These are phyloP conservation scores for Acanthopagrus latus DNA, from an alignment of 2,797 vertebrate species.

Conservation along the genomic window DNA sequence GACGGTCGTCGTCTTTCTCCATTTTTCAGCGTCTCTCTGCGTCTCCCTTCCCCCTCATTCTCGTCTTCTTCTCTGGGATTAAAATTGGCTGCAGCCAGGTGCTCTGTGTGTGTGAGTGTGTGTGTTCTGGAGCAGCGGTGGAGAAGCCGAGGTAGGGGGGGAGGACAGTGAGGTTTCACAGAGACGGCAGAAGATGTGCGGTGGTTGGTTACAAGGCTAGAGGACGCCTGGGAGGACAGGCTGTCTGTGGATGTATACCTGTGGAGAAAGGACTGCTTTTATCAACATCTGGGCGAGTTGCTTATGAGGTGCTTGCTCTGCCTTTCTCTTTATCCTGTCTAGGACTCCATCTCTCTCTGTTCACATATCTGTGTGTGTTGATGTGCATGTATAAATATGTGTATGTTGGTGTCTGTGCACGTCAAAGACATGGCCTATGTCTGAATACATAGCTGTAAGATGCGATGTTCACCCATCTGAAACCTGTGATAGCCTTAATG, in stretches of 20 bases:
- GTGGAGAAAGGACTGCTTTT: constrained; percentile 58
- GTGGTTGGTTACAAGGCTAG: constrained; percentile 71
- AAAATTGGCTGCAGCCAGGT: constrained; percentile 68
- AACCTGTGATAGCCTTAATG: constrained; percentile 35
- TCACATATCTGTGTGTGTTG: constrained; percentile 34
- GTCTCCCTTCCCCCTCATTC: constrained; percentile 68
- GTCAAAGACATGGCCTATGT: constrained; percentile 45
- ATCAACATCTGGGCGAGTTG: constrained; percentile 68
- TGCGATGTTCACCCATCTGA: constrained; percentile 34
- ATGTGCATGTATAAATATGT: constrained; percentile 55
- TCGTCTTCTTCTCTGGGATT: constrained; percentile 66
- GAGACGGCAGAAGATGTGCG: constrained; percentile 69
- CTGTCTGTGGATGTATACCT: constrained; percentile 69
- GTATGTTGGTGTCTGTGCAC: constrained; percentile 46
- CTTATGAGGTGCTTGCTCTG: constrained; percentile 73
- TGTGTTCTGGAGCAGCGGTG: constrained; percentile 46
- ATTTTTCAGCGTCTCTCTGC: constrained; percentile 66
- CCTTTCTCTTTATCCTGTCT: constrained; percentile 52
- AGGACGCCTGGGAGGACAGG: constrained; percentile 79
- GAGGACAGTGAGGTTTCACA: constrained; percentile 63
- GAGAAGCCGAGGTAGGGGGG: constrained; percentile 52
- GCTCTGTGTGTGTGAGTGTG: constrained; percentile 27
- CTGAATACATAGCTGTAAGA: constrained; percentile 36
- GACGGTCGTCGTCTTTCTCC: constrained; percentile 75
- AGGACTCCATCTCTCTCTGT: constrained; percentile 36